Conservation (phyloP, 2,113 vertebrate genomes). For the cattle (Bos taurus) region DNA sequence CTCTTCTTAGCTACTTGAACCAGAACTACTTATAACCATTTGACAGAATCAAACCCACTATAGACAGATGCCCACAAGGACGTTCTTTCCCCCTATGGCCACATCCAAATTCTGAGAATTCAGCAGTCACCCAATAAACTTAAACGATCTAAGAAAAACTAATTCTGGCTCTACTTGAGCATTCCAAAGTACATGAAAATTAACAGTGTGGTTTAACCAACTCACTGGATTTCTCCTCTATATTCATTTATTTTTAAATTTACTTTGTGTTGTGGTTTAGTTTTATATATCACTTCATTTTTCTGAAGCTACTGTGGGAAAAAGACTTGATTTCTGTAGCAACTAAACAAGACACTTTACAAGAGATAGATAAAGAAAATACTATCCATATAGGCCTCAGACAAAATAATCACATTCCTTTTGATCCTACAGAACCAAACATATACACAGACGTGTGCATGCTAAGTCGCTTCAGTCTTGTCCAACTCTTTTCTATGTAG, state of each 20-base stretch:
- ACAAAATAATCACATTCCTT: background rate
- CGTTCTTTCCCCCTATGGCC: background rate
- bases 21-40: background rate
- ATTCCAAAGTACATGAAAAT: background rate
- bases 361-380: conserved; percentile 5
- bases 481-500: background rate
- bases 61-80: background rate
- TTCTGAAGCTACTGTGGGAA: background rate
- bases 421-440: background rate
- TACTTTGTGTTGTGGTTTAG: background rate
- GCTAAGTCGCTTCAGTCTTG: background rate
- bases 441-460: background rate
- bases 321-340: background rate
- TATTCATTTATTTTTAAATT: background rate
- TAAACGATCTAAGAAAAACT: background rate
- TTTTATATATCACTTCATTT: background rate
- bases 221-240: background rate
- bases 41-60: background rate
- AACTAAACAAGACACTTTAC: background rate
- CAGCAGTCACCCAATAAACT: background rate
- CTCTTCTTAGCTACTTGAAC: background rate
- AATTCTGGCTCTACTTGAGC: background rate
- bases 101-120: background rate
- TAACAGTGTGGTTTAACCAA: background rate
- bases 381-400: background rate